These are phyloP conservation scores for Raja brachyura DNA, from an alignment of 2,113 vertebrate genomes.

Conservation along the genomic window DNA sequence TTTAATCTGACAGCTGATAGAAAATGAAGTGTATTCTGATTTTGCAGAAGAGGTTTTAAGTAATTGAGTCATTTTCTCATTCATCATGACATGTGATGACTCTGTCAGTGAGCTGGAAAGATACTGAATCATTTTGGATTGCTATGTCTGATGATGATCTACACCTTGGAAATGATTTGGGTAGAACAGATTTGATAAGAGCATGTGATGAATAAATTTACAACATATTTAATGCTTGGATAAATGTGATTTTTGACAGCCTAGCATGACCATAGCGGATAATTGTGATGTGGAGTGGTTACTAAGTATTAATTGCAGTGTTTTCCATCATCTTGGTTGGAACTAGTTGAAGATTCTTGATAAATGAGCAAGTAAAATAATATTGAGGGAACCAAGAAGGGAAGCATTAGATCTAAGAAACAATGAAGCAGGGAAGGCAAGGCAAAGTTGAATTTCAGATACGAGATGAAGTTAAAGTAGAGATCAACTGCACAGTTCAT, in stretches of 20 bases:
- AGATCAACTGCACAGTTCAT: not conserved
- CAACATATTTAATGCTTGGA: not conserved
- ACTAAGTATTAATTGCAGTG: not conserved
- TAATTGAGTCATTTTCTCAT: not conserved
- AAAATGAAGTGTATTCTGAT: not conserved
- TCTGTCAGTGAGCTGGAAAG: not conserved
- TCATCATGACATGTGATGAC: too few relatives aligned
- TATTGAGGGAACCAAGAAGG: not conserved
- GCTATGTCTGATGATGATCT: not conserved
- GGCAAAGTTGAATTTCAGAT: not conserved
- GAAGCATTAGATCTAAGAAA: not conserved
- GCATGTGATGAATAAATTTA: not conserved
- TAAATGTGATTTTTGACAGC: not conserved
- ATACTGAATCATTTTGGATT: not conserved
- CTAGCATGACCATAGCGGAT: too few relatives aligned
- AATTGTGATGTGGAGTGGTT: not conserved
- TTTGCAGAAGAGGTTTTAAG: not conserved
- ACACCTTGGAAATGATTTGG: not conserved
- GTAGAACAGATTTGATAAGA: not conserved
- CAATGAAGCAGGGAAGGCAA: not conserved
- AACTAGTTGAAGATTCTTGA: not conserved
- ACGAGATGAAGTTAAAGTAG: not conserved
- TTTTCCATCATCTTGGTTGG: not conserved
- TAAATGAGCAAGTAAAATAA: not conserved
- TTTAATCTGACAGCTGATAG: not conserved